Base-by-base conservation (phyloP, 2,797 vertebrate genomes). In the Linurgus olivaceus region DNA sequence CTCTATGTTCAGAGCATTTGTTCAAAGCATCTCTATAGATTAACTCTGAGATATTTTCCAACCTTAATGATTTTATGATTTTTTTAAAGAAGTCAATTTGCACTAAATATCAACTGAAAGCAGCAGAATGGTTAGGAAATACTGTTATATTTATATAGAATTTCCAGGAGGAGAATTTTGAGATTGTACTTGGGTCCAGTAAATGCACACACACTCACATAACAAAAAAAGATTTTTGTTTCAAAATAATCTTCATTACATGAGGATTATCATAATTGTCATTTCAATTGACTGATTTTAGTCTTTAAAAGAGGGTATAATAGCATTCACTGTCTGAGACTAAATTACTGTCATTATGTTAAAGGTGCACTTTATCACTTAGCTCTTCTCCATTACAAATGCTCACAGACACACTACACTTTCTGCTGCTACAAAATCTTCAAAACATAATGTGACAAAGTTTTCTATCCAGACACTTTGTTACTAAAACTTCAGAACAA, bases 261-360 rank as follows among this genome's bases (percentile, higher is more conserved):
- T 61, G 35, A 88, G 70, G 70, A 94, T 96, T 84, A 90, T 94
- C 94, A 94, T 96, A 97, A 97, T 95, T 94, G 89, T 93, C 96
- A 94, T 95, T 97, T 97, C 93, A 95, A 84, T 95, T 94, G 96
- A 96, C 84, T 95, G 94, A 97, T 95, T 96, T 93, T 95, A 73
- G 88, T 96, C 96, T 96, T 94, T 96, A 94, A 96, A 96, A 92
- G 91, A 79, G 37, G 58, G 44, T 93, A 82, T 96, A 91, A 93
- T 96, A 94, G 95, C 83, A 96, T 88, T 95, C 95, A 67, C 92
- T 88, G 66, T 95, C 97, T 93, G 86, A 92, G 86, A 84, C 76
- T 73, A 90, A 96, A 93, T 78, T 96, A 95, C 95, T 91, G 93
- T 96, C 93, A 87, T 96, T 95, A 94, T 63, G 75, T 83, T 90